A percentile compares a stretch with the other conserved stretches of the same genome.
Conservation (phyloP, 1,140 invertebrate species). For the Sinonovacula constricta region DNA sequence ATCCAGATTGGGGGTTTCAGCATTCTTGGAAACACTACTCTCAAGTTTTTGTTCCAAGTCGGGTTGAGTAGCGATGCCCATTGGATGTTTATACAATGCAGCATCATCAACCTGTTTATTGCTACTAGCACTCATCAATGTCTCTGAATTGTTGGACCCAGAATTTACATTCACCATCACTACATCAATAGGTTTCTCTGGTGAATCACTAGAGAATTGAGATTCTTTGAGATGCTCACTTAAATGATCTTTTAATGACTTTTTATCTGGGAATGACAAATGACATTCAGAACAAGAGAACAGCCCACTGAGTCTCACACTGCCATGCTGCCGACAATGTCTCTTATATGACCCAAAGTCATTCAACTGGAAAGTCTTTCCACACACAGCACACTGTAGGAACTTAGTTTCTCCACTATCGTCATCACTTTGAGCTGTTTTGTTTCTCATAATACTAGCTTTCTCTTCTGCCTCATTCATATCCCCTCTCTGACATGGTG, state of each 20-base stretch:
- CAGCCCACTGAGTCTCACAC: constrained; percentile 52
- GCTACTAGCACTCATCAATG: constrained; percentile 1
- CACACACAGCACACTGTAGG: constrained; percentile 71
- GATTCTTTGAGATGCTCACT: constrained; percentile 41
- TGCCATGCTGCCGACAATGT: constrained; percentile 71
- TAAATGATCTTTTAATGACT: constrained; percentile 56
- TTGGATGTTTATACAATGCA: constrained; percentile 2
- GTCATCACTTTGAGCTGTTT: not conserved
- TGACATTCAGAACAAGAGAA: constrained; percentile 59
- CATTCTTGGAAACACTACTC: not conserved
- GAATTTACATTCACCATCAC: not conserved
- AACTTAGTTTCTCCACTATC: constrained; percentile 59
- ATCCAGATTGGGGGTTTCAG: not conserved
- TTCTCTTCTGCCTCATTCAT: not conserved
- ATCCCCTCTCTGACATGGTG: not conserved
- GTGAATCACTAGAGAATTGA: not conserved
- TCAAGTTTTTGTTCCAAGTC: not conserved
- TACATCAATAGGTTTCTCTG: not conserved
- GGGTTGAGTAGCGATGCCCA: not conserved
- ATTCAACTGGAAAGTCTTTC: constrained; percentile 73
- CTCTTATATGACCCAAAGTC: constrained; percentile 76
- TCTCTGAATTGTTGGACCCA: constrained; percentile 6
- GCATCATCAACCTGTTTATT: constrained; percentile 24
- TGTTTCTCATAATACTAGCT: not conserved
- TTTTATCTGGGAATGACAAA: constrained; percentile 55